Evolutionary conservation across 2,797 vertebrate species (phyloP), one percentile per base, ranked within the genome.

Genomic region (Arnoldichthys spilopterus): DNA sequence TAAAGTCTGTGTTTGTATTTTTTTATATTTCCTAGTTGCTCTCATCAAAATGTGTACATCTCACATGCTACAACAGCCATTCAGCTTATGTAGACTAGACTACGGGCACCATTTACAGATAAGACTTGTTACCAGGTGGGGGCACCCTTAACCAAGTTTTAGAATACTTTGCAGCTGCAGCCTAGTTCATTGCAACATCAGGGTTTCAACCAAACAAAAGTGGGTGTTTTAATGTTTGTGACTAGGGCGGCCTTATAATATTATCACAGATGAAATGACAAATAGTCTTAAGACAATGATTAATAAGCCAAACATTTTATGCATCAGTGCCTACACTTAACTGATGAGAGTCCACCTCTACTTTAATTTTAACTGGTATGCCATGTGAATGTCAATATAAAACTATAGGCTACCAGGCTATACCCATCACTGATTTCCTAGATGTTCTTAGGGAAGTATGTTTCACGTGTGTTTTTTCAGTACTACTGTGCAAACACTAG

Each of bases 141-240:
- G 94, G 94, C 94, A 92, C 86, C 90, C 92, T 94, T 93, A 91
- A 84, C 92, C 90, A 93, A 94, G 87, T 87, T 92, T 93, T 94
- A 89, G 88, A 86, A 84, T 75, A 62, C 30, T 68, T 26, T 37
- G 76, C 72, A 34, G 0, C 78, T 24, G 32, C 59, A 82, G 49
- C 9, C 28, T 53, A 69, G 72, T 37, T 62, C 59, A 72, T 75
- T 67, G 62, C 37, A 72, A 32, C 68, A 71, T 26, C 2, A 18
- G 70, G 82, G 80, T 80, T 69, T 77, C 26, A 71, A 72, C 81
- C 79, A 79, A 79, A 67, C 53, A 68, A 59, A n/a, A n/a, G n/a
- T n/a, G n/a, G 28, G 72, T 74, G 76, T 6, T 20, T 72, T 26
- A 76, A n/a, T 67, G 40, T 7, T 32, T 7, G 43, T 58, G 16